A percentile compares a stretch with the other conserved stretches of the same genome.
Evolutionary conservation across 2,797 vertebrate species (phyloP).

Genomic region (Sebastes vulpes): DNA sequence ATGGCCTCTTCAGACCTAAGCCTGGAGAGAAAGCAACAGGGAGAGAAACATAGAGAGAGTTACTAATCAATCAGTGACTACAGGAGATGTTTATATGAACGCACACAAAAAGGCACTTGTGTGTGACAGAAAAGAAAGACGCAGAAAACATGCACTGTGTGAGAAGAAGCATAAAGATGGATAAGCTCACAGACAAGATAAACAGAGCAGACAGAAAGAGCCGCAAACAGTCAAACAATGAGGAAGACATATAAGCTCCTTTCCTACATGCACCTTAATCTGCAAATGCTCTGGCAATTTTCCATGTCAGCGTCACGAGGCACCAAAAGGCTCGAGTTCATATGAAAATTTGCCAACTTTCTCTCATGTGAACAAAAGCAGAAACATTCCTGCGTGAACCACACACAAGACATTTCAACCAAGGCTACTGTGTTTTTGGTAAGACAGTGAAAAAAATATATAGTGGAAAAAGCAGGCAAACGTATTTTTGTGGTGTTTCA

Average conservation of each 20-base stretch:
- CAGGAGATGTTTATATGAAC: conserved; percentile 9
- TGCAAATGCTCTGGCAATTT: conserved; percentile 45
- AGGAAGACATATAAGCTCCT: conserved; percentile 39
- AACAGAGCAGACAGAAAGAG: conserved; percentile 21
- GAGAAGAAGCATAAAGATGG: conserved; percentile 10
- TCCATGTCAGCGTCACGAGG: conserved; percentile 27
- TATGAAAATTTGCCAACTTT: conserved; percentile 38
- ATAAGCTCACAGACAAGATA: conserved; percentile 43
- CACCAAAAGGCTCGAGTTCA: not conserved
- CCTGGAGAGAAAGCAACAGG: conserved; percentile 56
- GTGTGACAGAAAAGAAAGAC: conserved; percentile 4
- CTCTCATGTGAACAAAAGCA: not conserved
- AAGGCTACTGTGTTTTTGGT: not conserved
- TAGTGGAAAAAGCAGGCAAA: not conserved
- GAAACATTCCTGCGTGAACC: not conserved
- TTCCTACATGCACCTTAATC: conserved; percentile 47
- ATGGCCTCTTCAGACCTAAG: conserved; percentile 94
- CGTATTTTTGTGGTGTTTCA: not conserved
- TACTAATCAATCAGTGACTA: conserved; percentile 6
- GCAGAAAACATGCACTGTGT: conserved; percentile 13
- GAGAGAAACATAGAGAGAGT: not conserved
- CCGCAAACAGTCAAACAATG: conserved; percentile 38
- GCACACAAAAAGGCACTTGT: not conserved
- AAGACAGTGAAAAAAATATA: not conserved
- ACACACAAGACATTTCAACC: not conserved